Percentiles rank a stretch among this genome's conserved stretches.
Conservation (phyloP, 2,888 invertebrate species). For the Punctoribates punctum region DNA sequence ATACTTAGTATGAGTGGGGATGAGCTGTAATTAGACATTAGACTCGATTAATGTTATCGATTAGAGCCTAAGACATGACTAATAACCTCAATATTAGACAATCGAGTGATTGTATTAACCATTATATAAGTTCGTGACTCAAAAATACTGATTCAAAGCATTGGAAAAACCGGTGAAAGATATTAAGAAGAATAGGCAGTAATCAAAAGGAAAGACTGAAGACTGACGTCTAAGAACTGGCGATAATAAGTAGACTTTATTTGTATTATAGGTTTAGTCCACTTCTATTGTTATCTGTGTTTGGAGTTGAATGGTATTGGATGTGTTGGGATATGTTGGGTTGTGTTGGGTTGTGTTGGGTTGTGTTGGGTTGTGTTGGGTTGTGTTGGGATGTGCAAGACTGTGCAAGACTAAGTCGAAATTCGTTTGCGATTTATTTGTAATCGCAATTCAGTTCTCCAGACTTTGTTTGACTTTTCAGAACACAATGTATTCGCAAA, state of each 20-base stretch:
- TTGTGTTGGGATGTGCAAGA: too few species aligned
- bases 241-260: not conserved
- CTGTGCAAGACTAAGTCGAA: too few species aligned
- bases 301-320: not conserved
- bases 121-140: not conserved
- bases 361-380: too few species aligned
- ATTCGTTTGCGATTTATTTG: not conserved
- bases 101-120: not conserved
- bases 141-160: too few species aligned
- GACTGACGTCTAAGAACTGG: not conserved
- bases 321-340: too few species aligned
- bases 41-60: not conserved
- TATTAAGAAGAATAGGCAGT: not conserved
- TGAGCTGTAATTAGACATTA: too few species aligned
- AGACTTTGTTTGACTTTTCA: not conserved
- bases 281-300: not conserved
- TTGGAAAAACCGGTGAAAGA: not conserved
- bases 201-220: not conserved
- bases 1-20: too few species aligned
- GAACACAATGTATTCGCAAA: too few species aligned
- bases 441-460: too few species aligned
- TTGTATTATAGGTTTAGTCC: not conserved
- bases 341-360: too few species aligned
- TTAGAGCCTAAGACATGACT: not conserved
- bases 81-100: not conserved